These are phyloP conservation scores for Neomorphus geoffroyi DNA, from an alignment of 2,797 vertebrate species.

Conservation along the genomic window DNA sequence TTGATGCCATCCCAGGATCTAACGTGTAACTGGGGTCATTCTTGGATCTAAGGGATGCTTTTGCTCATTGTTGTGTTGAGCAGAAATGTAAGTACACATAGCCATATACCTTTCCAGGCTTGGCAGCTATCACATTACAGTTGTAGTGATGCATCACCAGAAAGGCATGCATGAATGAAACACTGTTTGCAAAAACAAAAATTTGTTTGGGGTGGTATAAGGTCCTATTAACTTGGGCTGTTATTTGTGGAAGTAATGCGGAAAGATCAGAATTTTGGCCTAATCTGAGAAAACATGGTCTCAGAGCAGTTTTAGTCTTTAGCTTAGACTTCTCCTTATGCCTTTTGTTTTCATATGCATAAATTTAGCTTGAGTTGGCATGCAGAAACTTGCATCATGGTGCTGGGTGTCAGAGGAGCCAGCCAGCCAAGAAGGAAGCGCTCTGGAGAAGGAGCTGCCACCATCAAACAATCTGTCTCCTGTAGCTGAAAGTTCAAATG, in stretches of 20 bases:
- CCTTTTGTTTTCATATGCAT: not conserved
- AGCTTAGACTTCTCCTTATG: not conserved
- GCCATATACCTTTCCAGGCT: not conserved
- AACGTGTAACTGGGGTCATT: not conserved
- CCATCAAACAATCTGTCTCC: not conserved
- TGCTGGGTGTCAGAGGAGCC: not conserved
- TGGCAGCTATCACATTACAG: not conserved
- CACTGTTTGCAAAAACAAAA: constrained; percentile 20
- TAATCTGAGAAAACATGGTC: not conserved
- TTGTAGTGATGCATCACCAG: not conserved
- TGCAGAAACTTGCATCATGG: fast-evolving
- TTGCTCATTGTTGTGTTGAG: not conserved
- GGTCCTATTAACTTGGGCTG: not conserved
- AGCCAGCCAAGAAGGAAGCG: not conserved
- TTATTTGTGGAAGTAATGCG: not conserved
- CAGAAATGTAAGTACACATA: not conserved
- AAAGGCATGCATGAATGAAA: not conserved
- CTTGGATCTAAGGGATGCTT: not conserved
- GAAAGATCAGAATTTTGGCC: not conserved
- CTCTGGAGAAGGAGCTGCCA: not conserved
- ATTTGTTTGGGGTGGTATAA: constrained; percentile 24
- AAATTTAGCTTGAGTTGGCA: not conserved
- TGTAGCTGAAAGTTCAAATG: not conserved
- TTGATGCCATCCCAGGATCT: not conserved
- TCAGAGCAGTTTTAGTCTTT: fast-evolving